These are phyloP conservation scores for Lepidochrysops patricia DNA, from an alignment of 2,888 invertebrate genomes.

Conservation along the genomic window DNA sequence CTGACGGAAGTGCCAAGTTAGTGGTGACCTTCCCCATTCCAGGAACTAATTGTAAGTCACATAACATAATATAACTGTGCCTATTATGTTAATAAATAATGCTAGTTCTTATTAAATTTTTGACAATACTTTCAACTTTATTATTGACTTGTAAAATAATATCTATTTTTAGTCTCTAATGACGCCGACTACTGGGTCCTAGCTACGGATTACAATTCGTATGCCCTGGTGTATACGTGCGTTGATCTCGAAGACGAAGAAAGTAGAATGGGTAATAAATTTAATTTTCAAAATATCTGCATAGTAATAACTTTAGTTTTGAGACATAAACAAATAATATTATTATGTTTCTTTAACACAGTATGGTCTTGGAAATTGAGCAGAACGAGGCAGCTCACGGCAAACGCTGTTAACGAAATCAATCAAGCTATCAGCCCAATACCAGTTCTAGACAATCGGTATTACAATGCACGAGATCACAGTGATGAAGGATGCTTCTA, in stretches of 20 bases:
- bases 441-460: constrained; percentile 38
- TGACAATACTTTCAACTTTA: no score
- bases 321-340: not conserved
- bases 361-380: constrained; percentile 53
- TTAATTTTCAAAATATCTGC: not conserved
- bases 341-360: constrained; percentile 26
- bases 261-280: constrained; percentile 35
- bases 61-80: not conserved
- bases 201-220: constrained; percentile 77
- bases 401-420: constrained; percentile 16
- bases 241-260: constrained; percentile 38
- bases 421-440: constrained; percentile 28
- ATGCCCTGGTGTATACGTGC: constrained; percentile 78
- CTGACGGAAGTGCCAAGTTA: constrained; percentile 75
- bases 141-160: not conserved
- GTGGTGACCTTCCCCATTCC: constrained; percentile 75
- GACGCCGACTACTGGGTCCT: constrained; percentile 74
- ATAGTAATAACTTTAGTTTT: constrained; percentile 27
- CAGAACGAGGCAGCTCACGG: constrained; percentile 33
- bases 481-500: constrained; percentile 47
- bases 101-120: no score
- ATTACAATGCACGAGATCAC: constrained; percentile 38
- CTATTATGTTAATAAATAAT: no score
- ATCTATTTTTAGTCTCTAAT: constrained; percentile 32
- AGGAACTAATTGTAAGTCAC: constrained; percentile 39